Evolutionary conservation across 2,888 invertebrate species (phyloP), one percentile per base, ranked within the genome.

Genomic region (Leistus spinibarbis): DNA sequence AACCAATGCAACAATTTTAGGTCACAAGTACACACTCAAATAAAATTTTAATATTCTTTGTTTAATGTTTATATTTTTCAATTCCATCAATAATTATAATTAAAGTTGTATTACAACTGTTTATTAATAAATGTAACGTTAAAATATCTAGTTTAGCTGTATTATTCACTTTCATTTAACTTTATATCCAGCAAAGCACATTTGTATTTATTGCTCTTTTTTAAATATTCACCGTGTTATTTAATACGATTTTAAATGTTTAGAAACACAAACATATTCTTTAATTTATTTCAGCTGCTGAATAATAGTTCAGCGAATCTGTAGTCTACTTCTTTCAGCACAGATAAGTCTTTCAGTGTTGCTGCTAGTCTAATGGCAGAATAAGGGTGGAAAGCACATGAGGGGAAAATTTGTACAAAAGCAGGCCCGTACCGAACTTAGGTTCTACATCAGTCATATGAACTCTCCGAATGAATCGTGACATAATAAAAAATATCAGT

Each of bases 251-350:
- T 4, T 57, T n/a, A 10, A 57, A 57, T 57, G 20, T 19, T 1
- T 57, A 57, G 17, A 13, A 57, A 57, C 17, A 57, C 57, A 57
- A 57, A 57, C 40, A 40, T 13, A 17, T 64, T 22, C 24, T 64
- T 64, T 64, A 10, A 10, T 10, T 23, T n/a, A 64, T 23, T 64
- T 64, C 64, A 16, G 64, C 13, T 24, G 64, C 64, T 64, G 64
- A 64, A 64, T 13, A 7, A 64, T 13, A 17, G 22, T n/a, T 22
- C 9, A 23, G 24, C 13, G 24, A 23, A 64, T n/a, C 24, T 64
- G 23, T 64, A 64, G 24, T 40, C 10, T 10, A 64, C 24, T 10
- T 16, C 16, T 64, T 64, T 62, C 62, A 62, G 62, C 10, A 17
- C 16, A 16, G 19, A 62, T 20, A 13, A 19, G 16, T 19, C 62